Evolutionary conservation across 2,888 invertebrate genomes (phyloP).

Genomic region (Diarsia dahlii): DNA sequence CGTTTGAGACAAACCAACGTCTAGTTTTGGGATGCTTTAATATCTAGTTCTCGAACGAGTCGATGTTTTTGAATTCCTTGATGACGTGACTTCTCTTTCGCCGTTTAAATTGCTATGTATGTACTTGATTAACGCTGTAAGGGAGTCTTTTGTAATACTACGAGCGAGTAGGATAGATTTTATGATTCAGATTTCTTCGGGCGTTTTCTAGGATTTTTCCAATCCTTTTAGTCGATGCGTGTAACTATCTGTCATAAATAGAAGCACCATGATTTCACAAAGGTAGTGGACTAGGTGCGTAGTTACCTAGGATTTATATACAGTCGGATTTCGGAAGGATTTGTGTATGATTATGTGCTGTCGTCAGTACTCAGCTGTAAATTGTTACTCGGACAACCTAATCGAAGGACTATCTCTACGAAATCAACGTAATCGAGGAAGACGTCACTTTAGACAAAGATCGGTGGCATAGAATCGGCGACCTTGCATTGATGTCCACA

Average conservation of each 20-base stretch:
- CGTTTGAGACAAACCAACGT: background rate
- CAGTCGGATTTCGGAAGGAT: too few relatives aligned
- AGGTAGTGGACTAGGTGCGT: background rate
- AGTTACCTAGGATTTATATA: too few relatives aligned
- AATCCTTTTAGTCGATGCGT: too few relatives aligned
- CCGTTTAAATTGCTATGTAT: too few relatives aligned
- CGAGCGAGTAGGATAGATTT: background rate
- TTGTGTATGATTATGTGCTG: too few relatives aligned
- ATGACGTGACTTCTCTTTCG: too few relatives aligned
- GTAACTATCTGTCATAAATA: background rate
- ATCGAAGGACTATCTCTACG: conserved; percentile 8
- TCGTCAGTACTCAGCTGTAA: too few relatives aligned
- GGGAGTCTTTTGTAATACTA: background rate
- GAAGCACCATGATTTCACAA: background rate
- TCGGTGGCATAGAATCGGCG: conserved; percentile 6
- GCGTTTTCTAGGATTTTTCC: background rate
- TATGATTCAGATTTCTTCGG: background rate
- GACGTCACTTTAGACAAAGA: conserved; percentile 50
- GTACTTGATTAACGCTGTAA: background rate
- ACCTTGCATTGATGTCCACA: conserved; percentile 51
- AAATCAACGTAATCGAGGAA: conserved; percentile 30
- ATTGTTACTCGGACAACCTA: background rate
- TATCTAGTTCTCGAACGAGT: too few relatives aligned
- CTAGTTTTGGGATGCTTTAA: too few relatives aligned
- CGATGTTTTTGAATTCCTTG: too few relatives aligned